These are phyloP conservation scores for Phengaris alcon DNA, from an alignment of 2,888 invertebrate genomes.

Conservation along the genomic window DNA sequence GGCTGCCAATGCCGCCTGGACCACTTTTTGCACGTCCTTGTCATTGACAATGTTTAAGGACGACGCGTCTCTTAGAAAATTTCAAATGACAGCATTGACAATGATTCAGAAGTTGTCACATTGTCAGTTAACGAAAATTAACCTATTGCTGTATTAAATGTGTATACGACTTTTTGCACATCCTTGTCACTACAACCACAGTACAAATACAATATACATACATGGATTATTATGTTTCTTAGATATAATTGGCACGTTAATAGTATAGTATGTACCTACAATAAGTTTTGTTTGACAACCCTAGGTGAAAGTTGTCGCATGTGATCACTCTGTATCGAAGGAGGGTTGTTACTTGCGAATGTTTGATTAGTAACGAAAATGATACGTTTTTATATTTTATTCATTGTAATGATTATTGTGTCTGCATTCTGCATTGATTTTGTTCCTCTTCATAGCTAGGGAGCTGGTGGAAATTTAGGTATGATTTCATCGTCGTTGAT, in stretches of 20 bases:
- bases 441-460: not conserved
- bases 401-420: not conserved
- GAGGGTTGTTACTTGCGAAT: not conserved
- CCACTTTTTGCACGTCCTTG: slow-evolving; percentile 31
- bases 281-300: not conserved
- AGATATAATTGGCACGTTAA: not conserved
- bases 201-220: not conserved
- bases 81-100: not conserved
- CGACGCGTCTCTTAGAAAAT: no score
- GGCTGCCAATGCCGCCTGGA: slow-evolving; percentile 2
- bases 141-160: no score
- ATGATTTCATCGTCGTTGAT: no score
- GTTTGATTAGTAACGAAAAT: not conserved
- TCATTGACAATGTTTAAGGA: not conserved
- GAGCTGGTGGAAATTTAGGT: no score
- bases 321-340: slow-evolving; percentile 13
- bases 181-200: not conserved
- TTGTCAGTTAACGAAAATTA: not conserved
- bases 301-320: not conserved
- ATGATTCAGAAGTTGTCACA: not conserved
- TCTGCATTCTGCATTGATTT: slow-evolving; percentile 5
- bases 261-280: not conserved
- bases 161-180: not conserved
- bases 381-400: not conserved
- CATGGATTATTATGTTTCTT: no score